Conservation (phyloP, 2,797 vertebrate species). For the Macropodus opercularis region DNA sequence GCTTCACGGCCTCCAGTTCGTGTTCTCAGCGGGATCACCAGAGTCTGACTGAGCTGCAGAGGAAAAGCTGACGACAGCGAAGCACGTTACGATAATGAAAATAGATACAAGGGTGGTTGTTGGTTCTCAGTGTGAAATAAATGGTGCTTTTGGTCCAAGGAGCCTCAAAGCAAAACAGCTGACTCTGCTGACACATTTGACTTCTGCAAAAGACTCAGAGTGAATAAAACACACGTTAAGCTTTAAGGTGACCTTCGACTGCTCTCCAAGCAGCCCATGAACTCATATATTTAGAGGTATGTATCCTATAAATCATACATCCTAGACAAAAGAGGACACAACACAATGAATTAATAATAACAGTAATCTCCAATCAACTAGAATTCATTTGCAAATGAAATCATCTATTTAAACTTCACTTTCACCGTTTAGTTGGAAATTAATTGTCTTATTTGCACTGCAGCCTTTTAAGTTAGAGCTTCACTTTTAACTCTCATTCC, state of each 20-base stretch:
- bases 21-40: neutral
- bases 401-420: too few species aligned
- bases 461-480: neutral
- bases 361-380: neutral
- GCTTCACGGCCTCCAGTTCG: neutral
- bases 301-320: neutral
- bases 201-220: neutral
- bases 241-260: neutral
- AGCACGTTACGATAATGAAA: constrained; percentile 5
- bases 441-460: neutral
- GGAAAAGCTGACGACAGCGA: constrained; percentile 16
- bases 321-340: neutral
- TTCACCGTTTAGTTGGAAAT: too few species aligned
- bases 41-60: constrained; percentile 23
- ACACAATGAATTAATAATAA: neutral
- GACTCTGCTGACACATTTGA: constrained; percentile 8
- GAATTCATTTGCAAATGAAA: neutral
- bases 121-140: constrained; percentile 1
- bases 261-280: constrained; percentile 1
- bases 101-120: neutral
- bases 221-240: constrained; percentile 3
- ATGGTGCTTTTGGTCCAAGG: neutral
- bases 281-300: neutral
- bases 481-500: constrained; percentile 4
- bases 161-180: constrained; percentile 12